Conservation (phyloP, 2,888 invertebrate genomes). For the Dendrolimus houi region DNA sequence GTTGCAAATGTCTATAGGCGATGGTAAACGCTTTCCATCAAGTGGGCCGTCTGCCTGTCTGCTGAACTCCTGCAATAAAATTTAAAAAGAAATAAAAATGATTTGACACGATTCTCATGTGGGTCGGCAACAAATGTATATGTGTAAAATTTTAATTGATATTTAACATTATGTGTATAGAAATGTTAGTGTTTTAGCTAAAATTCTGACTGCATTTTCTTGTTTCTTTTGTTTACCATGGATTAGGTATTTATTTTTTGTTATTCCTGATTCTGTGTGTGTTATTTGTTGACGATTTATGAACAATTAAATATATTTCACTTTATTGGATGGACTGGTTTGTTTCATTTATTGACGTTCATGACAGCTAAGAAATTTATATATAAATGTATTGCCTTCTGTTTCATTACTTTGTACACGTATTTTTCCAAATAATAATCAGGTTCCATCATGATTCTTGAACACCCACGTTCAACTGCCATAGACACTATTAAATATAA, state of each 20-base stretch:
- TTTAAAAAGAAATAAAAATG: no score
- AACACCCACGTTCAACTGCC: no score
- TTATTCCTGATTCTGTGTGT: constrained; percentile 68
- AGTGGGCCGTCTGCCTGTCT: no score
- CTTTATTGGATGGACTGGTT: constrained; percentile 43
- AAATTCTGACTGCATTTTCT: constrained; percentile 48
- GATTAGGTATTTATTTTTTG: constrained; percentile 71
- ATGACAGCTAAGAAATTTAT: no score
- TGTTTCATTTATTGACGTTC: constrained; percentile 29
- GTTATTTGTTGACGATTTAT: constrained; percentile 68
- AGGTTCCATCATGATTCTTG: no score
- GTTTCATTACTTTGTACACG: no score
- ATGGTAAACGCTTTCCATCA: no score
- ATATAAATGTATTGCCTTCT: no score
- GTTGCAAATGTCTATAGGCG: no score
- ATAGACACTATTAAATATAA: no score
- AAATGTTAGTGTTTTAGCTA: constrained; percentile 32
- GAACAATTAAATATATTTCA: constrained; percentile 68
- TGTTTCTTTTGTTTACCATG: constrained; percentile 48
- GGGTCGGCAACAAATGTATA: constrained; percentile 26
- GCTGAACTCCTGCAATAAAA: no score
- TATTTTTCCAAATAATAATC: no score
- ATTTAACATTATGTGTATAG: constrained; percentile 33
- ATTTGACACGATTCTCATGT: not conserved
- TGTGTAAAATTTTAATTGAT: constrained; percentile 34